phyloP scores from a whole-genome alignment of 2,888 invertebrate species.

The Disparrhopalites patrizii region DNA sequence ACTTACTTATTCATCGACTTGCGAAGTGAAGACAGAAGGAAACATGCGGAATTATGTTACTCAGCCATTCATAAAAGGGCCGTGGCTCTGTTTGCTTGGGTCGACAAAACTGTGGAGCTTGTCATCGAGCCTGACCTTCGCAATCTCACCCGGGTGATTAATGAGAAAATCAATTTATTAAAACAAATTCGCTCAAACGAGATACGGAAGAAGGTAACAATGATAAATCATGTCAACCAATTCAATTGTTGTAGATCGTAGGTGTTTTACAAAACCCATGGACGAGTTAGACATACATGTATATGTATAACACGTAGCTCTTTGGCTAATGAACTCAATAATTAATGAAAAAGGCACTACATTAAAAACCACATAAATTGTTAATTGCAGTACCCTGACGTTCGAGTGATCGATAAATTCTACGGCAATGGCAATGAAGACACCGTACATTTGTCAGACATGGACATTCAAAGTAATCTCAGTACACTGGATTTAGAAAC shows the following conservation, averaged over 20 bases:
- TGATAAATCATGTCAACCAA: neutral
- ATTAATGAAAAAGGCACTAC: no score
- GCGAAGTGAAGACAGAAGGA: slow-evolving; percentile 38
- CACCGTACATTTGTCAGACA: neutral
- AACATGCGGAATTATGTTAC: slow-evolving; percentile 46
- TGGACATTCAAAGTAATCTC: slow-evolving; percentile 6
- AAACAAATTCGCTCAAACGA: slow-evolving; percentile 35
- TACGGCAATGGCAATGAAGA: neutral
- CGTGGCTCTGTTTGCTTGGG: slow-evolving; percentile 47
- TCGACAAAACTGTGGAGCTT: slow-evolving; percentile 44
- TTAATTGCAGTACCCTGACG: slow-evolving; percentile 5
- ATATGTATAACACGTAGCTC: neutral
- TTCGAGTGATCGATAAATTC: neutral
- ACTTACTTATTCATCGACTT: slow-evolving; percentile 47
- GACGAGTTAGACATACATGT: no score
- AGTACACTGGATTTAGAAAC: slow-evolving; percentile 33
- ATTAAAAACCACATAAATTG: no score
- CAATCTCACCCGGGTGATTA: slow-evolving; percentile 31
- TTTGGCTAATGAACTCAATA: neutral
- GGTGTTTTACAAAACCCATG: neutral
- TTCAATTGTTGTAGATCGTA: neutral
- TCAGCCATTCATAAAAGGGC: slow-evolving; percentile 44
- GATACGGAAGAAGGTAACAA: slow-evolving; percentile 36
- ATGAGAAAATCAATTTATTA: slow-evolving; percentile 32
- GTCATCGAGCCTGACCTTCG: slow-evolving; percentile 39